Conservation (phyloP, 2,888 invertebrate genomes). For the Drosophila prolongata region DNA sequence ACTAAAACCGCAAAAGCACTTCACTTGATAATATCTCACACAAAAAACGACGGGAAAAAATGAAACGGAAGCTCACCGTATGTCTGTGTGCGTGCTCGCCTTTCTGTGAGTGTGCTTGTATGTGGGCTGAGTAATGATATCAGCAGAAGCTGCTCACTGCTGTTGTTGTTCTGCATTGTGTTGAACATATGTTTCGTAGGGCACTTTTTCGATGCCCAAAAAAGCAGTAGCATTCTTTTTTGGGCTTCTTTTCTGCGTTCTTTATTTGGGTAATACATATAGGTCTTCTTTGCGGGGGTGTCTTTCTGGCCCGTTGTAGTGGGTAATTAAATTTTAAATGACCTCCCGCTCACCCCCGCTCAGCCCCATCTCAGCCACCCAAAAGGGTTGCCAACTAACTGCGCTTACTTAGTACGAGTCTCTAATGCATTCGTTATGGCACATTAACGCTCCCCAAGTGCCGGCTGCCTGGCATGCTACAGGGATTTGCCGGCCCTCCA, state of each 20-base stretch:
- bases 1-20: constrained; percentile 74
- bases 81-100: constrained; percentile 15
- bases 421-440: constrained; percentile 79
- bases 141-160: constrained; percentile 66
- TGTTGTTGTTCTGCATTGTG: constrained; percentile 25
- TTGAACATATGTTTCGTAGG: constrained; percentile 70
- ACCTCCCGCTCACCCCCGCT: constrained; percentile 5
- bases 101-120: constrained; percentile 31
- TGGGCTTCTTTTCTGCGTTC: constrained; percentile 19
- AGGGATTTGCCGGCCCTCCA: constrained; percentile 51
- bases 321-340: constrained; percentile 73
- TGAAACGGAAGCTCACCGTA: constrained; percentile 42
- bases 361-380: background rate
- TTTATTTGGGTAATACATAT: constrained; percentile 20
- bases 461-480: constrained; percentile 60
- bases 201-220: constrained; percentile 47
- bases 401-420: constrained; percentile 48
- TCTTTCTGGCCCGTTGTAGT: constrained; percentile 6
- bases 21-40: constrained; percentile 75
- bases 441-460: constrained; percentile 74
- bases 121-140: constrained; percentile 72
- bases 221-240: constrained; percentile 59
- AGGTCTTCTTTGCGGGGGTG: constrained; percentile 2
- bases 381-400: constrained; percentile 41
- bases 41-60: constrained; percentile 9